Evolutionary conservation across 2,113 vertebrate genomes (phyloP).

Genomic region (Pardalotus punctatus): DNA sequence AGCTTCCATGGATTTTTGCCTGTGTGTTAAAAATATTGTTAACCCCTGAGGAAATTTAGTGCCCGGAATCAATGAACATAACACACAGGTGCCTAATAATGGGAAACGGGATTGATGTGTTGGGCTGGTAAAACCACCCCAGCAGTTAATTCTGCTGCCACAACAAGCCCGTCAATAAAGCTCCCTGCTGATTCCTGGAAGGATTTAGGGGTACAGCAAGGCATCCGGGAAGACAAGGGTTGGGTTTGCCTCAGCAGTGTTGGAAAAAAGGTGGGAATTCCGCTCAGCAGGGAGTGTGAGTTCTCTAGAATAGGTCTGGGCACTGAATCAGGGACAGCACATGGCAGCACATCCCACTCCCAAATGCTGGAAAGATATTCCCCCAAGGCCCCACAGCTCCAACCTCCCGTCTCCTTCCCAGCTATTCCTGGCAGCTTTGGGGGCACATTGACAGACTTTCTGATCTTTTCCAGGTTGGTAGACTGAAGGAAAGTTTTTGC

Average conservation of each 20-base stretch:
- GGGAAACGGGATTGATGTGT: constrained; percentile 54
- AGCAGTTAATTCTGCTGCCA: constrained; percentile 63
- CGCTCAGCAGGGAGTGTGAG: neutral
- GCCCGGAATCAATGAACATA: constrained; percentile 59
- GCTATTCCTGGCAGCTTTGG: neutral
- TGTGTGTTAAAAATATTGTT: constrained; percentile 29
- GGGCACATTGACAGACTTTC: neutral
- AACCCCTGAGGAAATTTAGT: constrained; percentile 62
- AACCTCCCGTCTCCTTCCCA: neutral
- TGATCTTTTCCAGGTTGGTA: neutral
- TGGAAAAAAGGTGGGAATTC: neutral
- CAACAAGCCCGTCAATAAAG: constrained; percentile 57
- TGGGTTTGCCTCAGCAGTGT: neutral
- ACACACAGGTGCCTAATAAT: constrained; percentile 54
- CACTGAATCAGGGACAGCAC: neutral
- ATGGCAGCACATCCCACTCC: neutral
- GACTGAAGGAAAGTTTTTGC: neutral
- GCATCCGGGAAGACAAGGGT: neutral
- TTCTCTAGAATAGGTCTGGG: neutral
- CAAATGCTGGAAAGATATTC: neutral
- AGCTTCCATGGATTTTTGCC: constrained; percentile 69
- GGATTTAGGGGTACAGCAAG: neutral
- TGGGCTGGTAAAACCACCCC: constrained; percentile 54
- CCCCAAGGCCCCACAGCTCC: neutral
- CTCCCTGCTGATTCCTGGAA: constrained; percentile 36